Conservation (phyloP, 2,113 vertebrate genomes). For the Cyprinodon tularosa region DNA sequence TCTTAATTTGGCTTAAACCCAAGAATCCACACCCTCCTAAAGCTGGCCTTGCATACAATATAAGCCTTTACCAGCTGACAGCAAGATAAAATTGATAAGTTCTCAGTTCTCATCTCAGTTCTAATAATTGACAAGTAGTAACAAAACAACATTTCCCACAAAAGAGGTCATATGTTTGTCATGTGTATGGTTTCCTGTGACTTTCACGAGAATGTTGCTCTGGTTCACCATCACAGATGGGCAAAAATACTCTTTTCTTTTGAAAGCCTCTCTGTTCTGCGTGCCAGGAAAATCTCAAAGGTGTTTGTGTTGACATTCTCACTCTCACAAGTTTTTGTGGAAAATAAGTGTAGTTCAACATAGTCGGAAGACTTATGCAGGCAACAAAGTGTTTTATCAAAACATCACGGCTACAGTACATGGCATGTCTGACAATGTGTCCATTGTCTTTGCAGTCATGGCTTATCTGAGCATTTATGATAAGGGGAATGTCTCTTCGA, state of each 20-base stretch:
- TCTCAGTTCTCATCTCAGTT: background rate
- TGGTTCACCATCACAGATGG: background rate
- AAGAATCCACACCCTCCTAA: too few relatives aligned
- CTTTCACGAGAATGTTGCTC: background rate
- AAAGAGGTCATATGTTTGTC: background rate
- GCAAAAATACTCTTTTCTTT: background rate
- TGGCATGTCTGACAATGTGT: background rate
- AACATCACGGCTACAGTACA: too few relatives aligned
- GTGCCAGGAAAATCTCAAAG: background rate
- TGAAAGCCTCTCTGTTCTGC: background rate
- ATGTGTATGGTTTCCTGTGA: background rate
- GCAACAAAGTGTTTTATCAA: too few relatives aligned
- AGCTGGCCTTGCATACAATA: too few relatives aligned
- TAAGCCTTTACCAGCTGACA: too few relatives aligned
- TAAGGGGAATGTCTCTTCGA: background rate
- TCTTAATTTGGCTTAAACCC: too few relatives aligned
- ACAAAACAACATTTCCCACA: background rate
- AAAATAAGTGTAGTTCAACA: too few relatives aligned
- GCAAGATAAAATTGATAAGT: too few relatives aligned
- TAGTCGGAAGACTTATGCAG: too few relatives aligned
- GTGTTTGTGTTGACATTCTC: background rate
- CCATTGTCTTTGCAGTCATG: background rate
- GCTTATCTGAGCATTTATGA: background rate
- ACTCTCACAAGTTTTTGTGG: background rate
- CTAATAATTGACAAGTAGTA: background rate